Percentiles rank a stretch among this genome's conserved stretches.
These are phyloP conservation scores for Polietes domitor DNA, from an alignment of 2,888 invertebrate species.

Conservation along the genomic window DNA sequence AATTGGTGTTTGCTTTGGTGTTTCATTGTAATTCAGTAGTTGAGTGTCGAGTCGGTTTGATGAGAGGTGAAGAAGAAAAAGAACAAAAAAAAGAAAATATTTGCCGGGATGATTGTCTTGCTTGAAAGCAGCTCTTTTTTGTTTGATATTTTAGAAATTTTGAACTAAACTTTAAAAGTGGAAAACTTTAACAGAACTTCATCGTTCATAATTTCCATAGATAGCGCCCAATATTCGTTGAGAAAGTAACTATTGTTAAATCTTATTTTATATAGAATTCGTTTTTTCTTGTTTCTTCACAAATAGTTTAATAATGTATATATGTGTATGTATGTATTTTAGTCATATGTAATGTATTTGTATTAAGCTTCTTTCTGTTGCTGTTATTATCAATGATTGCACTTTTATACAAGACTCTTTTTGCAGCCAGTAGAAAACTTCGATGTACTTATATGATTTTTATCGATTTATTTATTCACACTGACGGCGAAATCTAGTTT, in stretches of 20 bases:
- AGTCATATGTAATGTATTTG: constrained; percentile 10
- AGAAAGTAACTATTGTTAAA: constrained; percentile 67
- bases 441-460: no score
- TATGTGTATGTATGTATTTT: constrained; percentile 31
- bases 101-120: constrained; percentile 43
- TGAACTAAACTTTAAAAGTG: constrained; percentile 1
- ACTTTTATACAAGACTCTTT: neutral
- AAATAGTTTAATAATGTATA: constrained; percentile 1
- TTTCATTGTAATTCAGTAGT: no score
- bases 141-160: neutral
- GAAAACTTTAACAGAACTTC: constrained; percentile 3
- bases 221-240: constrained; percentile 65
- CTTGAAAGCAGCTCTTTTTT: constrained; percentile 19
- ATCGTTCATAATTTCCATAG: neutral
- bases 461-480: no score
- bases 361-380: constrained; percentile 32
- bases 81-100: neutral
- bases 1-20: no score
- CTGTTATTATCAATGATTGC: neutral
- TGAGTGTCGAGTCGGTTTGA: neutral
- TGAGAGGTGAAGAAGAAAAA: neutral
- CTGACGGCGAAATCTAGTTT: no score
- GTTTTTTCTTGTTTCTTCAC: constrained; percentile 39
- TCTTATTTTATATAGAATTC: constrained; percentile 54
- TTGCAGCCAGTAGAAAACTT: no score